phyloP scores from a whole-genome alignment of 2,797 vertebrate genomes.

The Melanotaenia maccullochi region DNA sequence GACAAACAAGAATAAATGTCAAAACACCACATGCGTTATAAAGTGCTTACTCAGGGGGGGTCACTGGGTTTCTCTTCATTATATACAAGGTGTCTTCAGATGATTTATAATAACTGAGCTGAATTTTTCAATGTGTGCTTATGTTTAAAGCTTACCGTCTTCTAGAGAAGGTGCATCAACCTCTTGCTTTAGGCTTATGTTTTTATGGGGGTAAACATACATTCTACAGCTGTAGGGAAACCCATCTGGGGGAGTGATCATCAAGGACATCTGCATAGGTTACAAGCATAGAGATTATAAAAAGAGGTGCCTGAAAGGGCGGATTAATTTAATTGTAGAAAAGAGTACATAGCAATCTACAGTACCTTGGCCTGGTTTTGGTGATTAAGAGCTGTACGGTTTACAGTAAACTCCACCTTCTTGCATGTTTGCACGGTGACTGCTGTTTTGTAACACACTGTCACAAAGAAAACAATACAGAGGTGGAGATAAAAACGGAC shows the following conservation, averaged over 20 bases:
- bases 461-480: conserved; percentile 50
- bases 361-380: conserved; percentile 59
- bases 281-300: conserved; percentile 13
- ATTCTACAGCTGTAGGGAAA: conserved; percentile 55
- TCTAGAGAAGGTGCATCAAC: conserved; percentile 49
- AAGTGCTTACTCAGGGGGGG: not conserved
- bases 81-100: not conserved
- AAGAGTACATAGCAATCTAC: conserved; percentile 3
- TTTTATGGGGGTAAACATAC: conserved; percentile 2
- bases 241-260: conserved; percentile 38
- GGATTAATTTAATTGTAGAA: not conserved
- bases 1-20: conserved; percentile 18
- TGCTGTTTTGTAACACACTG: conserved; percentile 61
- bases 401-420: conserved; percentile 71
- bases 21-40: not conserved
- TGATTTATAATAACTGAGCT: not conserved
- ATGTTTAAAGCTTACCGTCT: conserved; percentile 52
- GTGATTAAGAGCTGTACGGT: conserved; percentile 23
- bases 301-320: not conserved
- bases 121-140: not conserved
- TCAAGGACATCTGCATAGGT: conserved; percentile 58
- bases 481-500: not conserved
- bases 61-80: not conserved
- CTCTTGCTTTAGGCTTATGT: accelerated
- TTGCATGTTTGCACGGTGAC: conserved; percentile 58